phyloP scores from a whole-genome alignment of 2,113 vertebrate species.

The Peromyscus polionotus region DNA sequence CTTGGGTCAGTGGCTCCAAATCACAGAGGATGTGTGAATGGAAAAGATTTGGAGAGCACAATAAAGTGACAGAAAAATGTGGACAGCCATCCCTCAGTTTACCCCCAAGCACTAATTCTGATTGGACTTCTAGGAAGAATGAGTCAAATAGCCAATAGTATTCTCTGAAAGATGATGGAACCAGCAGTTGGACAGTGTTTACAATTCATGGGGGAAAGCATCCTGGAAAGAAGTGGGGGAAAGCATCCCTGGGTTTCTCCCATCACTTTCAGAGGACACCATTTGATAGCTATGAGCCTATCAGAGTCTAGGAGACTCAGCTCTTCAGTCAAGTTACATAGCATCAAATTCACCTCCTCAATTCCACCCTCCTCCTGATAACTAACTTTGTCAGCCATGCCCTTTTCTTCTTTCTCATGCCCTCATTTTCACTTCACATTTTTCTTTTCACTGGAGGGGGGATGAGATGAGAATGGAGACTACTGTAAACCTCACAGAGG shows the following conservation, averaged over 20 bases:
- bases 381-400: accelerated
- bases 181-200: neutral
- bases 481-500: neutral
- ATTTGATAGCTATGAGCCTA: neutral
- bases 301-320: neutral
- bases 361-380: neutral
- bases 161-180: neutral
- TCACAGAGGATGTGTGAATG: neutral
- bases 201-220: neutral
- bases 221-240: neutral
- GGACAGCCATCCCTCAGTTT: neutral
- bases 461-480: accelerated
- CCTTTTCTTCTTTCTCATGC: neutral
- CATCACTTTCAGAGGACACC: neutral
- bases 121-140: neutral
- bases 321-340: neutral
- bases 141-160: neutral
- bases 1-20: neutral
- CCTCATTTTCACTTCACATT: neutral
- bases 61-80: neutral
- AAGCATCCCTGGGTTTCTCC: neutral
- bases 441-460: neutral
- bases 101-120: neutral
- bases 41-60: neutral
- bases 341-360: neutral